These are phyloP conservation scores for Macrotis lagotis DNA, from an alignment of 2,113 vertebrate genomes.

Conservation along the genomic window DNA sequence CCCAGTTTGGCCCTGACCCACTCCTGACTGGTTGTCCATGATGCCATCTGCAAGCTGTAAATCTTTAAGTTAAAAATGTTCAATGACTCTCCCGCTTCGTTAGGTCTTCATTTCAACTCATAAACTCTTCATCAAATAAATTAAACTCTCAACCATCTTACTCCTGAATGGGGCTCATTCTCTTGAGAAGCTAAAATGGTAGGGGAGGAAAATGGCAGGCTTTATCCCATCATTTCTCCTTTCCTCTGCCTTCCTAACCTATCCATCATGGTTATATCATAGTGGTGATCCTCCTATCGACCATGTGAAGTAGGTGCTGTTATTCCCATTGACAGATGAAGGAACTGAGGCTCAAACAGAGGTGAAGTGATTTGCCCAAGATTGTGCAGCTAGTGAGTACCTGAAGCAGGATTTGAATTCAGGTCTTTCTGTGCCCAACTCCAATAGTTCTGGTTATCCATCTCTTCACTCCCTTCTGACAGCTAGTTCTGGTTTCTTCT, in stretches of 20 bases:
- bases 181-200: not conserved
- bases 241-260: not conserved
- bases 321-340: not conserved
- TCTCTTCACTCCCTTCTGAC: not conserved
- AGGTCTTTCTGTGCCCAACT: not conserved
- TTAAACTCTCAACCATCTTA: not conserved
- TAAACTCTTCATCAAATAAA: slow-evolving; percentile 10
- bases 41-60: not conserved
- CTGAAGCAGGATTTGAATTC: not conserved
- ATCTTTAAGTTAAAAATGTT: not conserved
- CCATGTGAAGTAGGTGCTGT: not conserved
- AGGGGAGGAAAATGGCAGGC: not conserved
- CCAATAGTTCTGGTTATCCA: not conserved
- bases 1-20: rapidly evolving
- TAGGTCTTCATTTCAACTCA: slow-evolving; percentile 26
- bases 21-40: not conserved
- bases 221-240: not conserved
- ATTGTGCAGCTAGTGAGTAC: not conserved
- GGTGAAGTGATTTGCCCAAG: not conserved
- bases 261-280: not conserved
- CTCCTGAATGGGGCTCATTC: not conserved
- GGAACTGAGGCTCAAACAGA: not conserved
- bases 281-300: rapidly evolving
- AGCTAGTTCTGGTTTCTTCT: not conserved
- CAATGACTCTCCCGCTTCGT: not conserved